Conservation (phyloP, 2,797 vertebrate genomes). For the Hylomyscus alleni region DNA sequence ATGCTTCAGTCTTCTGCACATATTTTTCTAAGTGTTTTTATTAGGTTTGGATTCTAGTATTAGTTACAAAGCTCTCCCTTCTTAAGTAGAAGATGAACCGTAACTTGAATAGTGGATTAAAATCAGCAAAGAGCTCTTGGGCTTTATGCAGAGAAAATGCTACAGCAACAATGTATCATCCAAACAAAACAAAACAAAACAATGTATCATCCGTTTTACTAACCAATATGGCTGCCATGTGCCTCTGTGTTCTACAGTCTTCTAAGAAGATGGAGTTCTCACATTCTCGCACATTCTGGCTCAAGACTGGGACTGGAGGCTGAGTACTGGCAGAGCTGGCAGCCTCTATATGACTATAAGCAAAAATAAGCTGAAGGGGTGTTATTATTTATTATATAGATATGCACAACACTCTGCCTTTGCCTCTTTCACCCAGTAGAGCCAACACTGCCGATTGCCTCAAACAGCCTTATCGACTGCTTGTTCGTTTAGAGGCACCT, state of each 20-base stretch:
- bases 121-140: conserved; percentile 73
- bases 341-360: not conserved
- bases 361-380: not conserved
- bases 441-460: not conserved
- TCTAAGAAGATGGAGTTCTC: conserved; percentile 56
- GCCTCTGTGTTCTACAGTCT: not conserved
- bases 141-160: conserved; percentile 61
- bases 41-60: conserved; percentile 76
- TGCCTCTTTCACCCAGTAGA: not conserved
- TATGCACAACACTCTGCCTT: not conserved
- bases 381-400: not conserved
- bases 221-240: not conserved
- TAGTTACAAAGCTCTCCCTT: conserved; percentile 81
- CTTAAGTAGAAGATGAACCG: conserved; percentile 66
- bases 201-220: conserved; percentile 22
- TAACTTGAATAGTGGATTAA: conserved; percentile 77
- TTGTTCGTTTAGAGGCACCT: conserved; percentile 35
- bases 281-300: not conserved
- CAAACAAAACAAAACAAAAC: too few species aligned
- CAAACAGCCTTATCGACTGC: not conserved
- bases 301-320: not conserved
- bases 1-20: conserved; percentile 70
- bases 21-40: conserved; percentile 82
- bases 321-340: not conserved
- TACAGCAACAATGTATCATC: conserved; percentile 7